phyloP scores from a whole-genome alignment of 1,140 invertebrate species.

The Brachionus paranguensis region DNA sequence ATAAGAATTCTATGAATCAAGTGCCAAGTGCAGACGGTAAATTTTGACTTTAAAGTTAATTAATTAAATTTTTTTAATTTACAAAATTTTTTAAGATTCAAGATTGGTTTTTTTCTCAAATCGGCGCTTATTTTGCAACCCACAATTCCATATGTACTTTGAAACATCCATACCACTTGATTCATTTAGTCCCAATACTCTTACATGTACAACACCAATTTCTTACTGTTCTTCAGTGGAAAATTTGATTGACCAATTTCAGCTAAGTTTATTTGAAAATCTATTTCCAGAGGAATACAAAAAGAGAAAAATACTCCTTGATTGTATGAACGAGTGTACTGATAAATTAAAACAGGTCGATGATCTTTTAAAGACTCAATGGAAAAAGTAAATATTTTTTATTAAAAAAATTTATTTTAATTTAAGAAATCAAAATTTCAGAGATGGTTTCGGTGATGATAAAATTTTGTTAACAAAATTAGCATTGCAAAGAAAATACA shows the following conservation, averaged over 20 bases:
- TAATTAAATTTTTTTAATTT: background rate
- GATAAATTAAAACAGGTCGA: conserved; percentile 7
- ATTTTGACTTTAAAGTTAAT: no score
- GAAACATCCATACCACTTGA: background rate
- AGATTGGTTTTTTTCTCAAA: conserved; percentile 26
- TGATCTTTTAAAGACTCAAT: conserved; percentile 10
- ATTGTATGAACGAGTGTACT: background rate
- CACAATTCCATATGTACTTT: conserved; percentile 3
- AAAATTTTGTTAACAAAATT: conserved; percentile 28
- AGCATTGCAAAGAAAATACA: conserved; percentile 29
- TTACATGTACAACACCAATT: background rate
- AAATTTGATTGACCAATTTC: conserved; percentile 33
- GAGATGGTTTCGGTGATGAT: conserved; percentile 21
- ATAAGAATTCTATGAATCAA: conserved; percentile 9
- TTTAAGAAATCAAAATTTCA: background rate
- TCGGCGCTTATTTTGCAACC: conserved; percentile 33
- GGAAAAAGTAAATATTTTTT: conserved; percentile 23
- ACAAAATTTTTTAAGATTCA: conserved; percentile 1
- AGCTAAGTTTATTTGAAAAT: conserved; percentile 1
- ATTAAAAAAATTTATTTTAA: background rate
- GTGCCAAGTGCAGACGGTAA: background rate
- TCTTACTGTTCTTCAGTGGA: conserved; percentile 2
- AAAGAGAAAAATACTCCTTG: background rate
- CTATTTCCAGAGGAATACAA: conserved; percentile 17
- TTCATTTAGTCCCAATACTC: background rate